Evolutionary conservation across 1,140 invertebrate genomes (phyloP).

Genomic region (Saxidomus purpurata): DNA sequence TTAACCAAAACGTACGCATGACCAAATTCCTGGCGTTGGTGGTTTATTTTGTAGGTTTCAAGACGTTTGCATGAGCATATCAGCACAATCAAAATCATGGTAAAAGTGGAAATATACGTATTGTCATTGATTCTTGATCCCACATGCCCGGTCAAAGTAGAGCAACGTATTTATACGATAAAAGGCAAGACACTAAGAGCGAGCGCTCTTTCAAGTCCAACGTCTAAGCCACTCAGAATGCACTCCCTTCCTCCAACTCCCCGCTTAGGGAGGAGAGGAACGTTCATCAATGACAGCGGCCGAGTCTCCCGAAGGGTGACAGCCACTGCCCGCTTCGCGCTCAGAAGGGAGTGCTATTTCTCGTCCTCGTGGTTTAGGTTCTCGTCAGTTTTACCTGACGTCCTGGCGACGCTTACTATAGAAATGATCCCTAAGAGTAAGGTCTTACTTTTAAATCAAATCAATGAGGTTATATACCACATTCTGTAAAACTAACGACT

Average conservation of each 20-base stretch:
- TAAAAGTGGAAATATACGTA: no score
- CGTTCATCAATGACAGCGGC: constrained; percentile 74
- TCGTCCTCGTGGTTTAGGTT: constrained; percentile 75
- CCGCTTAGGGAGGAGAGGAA: constrained; percentile 76
- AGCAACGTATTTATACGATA: no score
- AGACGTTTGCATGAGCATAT: no score
- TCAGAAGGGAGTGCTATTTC: constrained; percentile 75
- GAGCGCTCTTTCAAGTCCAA: no score
- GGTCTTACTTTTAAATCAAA: constrained; percentile 40
- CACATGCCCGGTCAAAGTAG: no score
- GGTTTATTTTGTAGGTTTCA: no score
- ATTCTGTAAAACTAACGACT: no score
- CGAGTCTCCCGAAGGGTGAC: constrained; percentile 27
- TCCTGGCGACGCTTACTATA: constrained; percentile 72
- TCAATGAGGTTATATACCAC: background rate
- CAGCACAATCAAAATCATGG: no score
- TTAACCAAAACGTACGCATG: no score
- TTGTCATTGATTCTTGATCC: no score
- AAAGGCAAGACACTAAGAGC: no score
- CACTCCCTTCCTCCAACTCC: constrained; percentile 74
- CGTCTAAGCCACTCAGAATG: constrained; percentile 78
- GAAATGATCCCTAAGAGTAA: constrained; percentile 74
- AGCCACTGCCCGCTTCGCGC: constrained; percentile 72
- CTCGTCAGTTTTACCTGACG: constrained; percentile 70
- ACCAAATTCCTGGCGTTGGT: no score